A percentile compares a stretch with the other conserved stretches of the same genome.
These are phyloP conservation scores for Lepetodrilus schrolli DNA, from an alignment of 2,888 invertebrate species.

Conservation along the genomic window DNA sequence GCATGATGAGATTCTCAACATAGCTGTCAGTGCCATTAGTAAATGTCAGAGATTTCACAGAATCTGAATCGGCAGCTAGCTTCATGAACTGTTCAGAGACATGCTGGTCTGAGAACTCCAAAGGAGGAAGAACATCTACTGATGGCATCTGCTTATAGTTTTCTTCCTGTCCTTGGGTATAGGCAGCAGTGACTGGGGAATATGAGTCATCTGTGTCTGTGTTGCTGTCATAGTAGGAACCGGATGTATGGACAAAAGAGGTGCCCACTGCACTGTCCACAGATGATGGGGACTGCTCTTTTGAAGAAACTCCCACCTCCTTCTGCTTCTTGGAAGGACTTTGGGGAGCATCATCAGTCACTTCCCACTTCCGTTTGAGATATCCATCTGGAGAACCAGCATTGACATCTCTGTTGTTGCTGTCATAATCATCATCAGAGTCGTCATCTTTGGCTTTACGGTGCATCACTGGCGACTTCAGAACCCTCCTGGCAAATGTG, in stretches of 20 bases:
- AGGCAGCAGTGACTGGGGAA: not conserved
- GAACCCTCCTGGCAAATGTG: slow-evolving; percentile 34
- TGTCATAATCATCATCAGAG: not conserved
- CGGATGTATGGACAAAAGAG: not conserved
- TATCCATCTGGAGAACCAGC: not conserved
- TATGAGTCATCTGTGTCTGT: slow-evolving; percentile 27
- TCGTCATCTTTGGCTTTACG: not conserved
- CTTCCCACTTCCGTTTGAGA: not conserved
- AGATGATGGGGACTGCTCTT: not conserved
- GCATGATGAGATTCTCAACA: slow-evolving; percentile 82
- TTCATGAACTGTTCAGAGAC: slow-evolving; percentile 13
- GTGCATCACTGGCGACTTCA: slow-evolving; percentile 33
- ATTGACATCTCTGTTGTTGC: not conserved
- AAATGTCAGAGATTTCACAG: not conserved
- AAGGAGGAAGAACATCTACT: not conserved
- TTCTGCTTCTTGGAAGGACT: slow-evolving; percentile 18
- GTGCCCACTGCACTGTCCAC: not conserved
- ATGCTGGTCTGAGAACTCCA: slow-evolving; percentile 9
- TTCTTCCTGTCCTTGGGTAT: not conserved
- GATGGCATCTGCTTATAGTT: not conserved
- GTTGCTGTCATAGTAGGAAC: slow-evolving; percentile 2
- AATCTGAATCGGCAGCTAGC: not conserved
- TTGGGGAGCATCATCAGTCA: not conserved
- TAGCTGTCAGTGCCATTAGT: slow-evolving; percentile 1
- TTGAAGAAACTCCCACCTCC: not conserved